Evolutionary conservation across 2,888 invertebrate genomes (phyloP).

Genomic region (Thymelicus acteon): DNA sequence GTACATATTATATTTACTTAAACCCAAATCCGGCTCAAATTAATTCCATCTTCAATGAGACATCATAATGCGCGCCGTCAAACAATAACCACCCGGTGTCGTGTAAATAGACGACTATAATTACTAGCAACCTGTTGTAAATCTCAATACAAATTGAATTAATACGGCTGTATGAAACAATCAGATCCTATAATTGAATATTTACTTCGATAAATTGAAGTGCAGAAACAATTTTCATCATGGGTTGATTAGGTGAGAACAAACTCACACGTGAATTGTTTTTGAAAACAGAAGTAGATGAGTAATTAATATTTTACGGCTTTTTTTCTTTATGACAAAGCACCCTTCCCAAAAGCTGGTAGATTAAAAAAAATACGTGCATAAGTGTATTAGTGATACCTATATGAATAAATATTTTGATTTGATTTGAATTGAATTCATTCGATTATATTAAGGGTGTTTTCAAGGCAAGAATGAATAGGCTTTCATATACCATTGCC

Average conservation of each 20-base stretch:
- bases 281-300: background rate
- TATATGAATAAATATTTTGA: too few species aligned
- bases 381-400: too few species aligned
- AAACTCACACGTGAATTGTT: background rate
- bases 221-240: constrained; percentile 12
- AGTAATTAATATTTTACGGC: too few species aligned
- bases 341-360: too few species aligned
- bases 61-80: constrained; percentile 35
- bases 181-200: constrained; percentile 38
- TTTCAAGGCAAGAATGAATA: too few species aligned
- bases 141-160: constrained; percentile 38
- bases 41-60: constrained; percentile 39
- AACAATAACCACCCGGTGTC: constrained; percentile 34
- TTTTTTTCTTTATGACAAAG: too few species aligned
- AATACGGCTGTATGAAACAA: constrained; percentile 32
- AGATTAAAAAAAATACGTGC: too few species aligned
- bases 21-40: constrained; percentile 35
- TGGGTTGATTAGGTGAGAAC: background rate
- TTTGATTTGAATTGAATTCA: too few species aligned
- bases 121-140: constrained; percentile 36
- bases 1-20: constrained; percentile 36
- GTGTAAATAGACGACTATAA: constrained; percentile 35
- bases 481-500: too few species aligned
- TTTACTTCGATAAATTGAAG: constrained; percentile 25
- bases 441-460: too few species aligned